A percentile compares a stretch with the other conserved stretches of the same genome.
phyloP scores from a whole-genome alignment of 2,888 invertebrate genomes.

The Xiphydria camelus region DNA sequence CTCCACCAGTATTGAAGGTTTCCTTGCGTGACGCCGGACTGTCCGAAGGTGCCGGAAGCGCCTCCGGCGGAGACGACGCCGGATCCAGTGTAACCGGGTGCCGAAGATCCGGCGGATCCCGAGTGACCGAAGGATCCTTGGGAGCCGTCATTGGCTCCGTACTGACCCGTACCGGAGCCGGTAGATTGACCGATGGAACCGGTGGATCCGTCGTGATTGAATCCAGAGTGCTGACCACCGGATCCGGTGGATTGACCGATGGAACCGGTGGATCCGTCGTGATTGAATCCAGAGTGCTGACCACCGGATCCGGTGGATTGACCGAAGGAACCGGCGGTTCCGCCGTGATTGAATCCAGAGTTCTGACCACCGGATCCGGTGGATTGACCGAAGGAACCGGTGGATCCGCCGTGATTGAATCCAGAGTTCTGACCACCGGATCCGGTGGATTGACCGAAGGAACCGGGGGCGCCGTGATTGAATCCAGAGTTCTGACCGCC shows the following conservation, averaged over 20 bases:
- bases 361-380: not conserved
- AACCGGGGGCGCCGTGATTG: not conserved
- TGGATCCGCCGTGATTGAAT: not conserved
- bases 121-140: conserved; percentile 1
- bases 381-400: conserved; percentile 11
- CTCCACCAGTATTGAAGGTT: conserved; percentile 24
- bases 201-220: conserved; percentile 2
- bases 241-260: conserved; percentile 9
- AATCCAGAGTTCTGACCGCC: not conserved
- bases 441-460: not conserved
- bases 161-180: not conserved
- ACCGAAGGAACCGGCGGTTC: conserved; percentile 1
- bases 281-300: not conserved
- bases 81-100: not conserved
- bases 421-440: not conserved
- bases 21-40: conserved; percentile 3
- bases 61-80: not conserved
- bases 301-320: conserved; percentile 9
- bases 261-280: conserved; percentile 4
- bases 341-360: not conserved
- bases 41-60: conserved; percentile 7
- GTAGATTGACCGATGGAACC: conserved; percentile 10
- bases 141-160: not conserved
- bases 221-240: not conserved
- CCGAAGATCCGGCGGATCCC: not conserved